These are phyloP conservation scores for Drosophila monieri DNA, from an alignment of 2,888 invertebrate genomes.

Conservation along the genomic window DNA sequence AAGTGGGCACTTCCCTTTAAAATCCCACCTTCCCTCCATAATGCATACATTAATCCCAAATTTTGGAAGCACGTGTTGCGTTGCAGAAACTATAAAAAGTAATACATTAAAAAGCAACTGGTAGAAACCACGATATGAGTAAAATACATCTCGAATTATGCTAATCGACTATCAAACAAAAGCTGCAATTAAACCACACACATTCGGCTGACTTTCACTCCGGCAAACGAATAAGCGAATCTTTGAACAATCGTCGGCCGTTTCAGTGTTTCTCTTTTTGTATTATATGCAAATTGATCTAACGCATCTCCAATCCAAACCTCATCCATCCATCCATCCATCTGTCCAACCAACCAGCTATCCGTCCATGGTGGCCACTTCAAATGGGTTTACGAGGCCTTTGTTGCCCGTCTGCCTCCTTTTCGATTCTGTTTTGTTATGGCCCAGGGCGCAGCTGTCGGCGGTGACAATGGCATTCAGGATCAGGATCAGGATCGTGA, in stretches of 20 bases:
- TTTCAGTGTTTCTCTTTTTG: constrained; percentile 59
- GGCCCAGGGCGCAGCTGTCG: constrained; percentile 28
- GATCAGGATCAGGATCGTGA: constrained; percentile 22
- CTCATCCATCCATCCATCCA: constrained; percentile 2
- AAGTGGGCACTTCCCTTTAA: constrained; percentile 13
- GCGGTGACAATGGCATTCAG: constrained; percentile 31
- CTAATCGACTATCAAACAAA: constrained; percentile 64
- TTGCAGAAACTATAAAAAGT: constrained; percentile 23
- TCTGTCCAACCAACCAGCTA: background rate
- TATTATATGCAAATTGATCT: constrained; percentile 67
- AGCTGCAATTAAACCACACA: constrained; percentile 65
- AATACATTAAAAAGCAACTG: constrained; percentile 20
- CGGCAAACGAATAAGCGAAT: constrained; percentile 24
- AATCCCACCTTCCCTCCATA: background rate
- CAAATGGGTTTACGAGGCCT: constrained; percentile 15
- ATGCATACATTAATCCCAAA: constrained; percentile 19
- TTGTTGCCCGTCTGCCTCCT: constrained; percentile 8
- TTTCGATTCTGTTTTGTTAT: background rate
- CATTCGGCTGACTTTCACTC: constrained; percentile 58
- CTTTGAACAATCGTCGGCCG: constrained; percentile 34
- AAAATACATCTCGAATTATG: constrained; percentile 52
- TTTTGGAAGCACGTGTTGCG: constrained; percentile 40
- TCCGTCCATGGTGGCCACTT: constrained; percentile 21
- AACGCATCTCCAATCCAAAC: constrained; percentile 20
- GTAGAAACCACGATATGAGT: constrained; percentile 26